phyloP scores from a whole-genome alignment of 2,113 vertebrate genomes.

The Naja naja region DNA sequence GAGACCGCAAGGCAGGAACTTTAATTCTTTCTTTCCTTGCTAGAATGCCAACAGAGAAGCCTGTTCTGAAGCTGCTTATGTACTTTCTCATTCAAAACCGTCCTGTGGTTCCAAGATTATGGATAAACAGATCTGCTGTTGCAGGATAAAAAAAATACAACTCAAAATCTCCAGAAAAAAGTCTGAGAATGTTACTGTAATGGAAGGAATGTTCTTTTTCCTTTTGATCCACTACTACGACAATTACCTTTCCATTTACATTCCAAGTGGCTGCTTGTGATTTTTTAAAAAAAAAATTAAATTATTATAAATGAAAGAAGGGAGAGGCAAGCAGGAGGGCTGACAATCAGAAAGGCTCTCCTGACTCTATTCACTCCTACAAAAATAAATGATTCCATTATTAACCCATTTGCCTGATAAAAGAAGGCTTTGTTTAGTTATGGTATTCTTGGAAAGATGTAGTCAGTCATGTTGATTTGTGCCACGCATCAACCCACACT shows the following conservation, averaged over 20 bases:
- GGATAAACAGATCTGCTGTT: background rate
- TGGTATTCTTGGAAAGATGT: background rate
- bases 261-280: conserved; percentile 27
- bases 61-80: background rate
- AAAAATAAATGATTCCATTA: conserved; percentile 46
- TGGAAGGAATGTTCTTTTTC: background rate
- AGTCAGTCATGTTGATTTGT: background rate
- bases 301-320: background rate
- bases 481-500: background rate
- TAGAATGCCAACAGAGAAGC: background rate
- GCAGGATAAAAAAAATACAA: background rate
- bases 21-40: background rate
- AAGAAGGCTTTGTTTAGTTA: conserved; percentile 12
- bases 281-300: conserved; percentile 8
- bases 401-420: conserved; percentile 33
- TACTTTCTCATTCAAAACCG: background rate
- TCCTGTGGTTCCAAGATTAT: background rate
- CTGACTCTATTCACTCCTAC: conserved; percentile 24
- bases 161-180: background rate
- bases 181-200: background rate
- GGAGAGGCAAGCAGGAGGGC: background rate
- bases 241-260: conserved; percentile 35
- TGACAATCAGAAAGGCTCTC: conserved; percentile 12
- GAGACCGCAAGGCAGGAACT: background rate
- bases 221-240: background rate